A percentile compares a stretch with the other conserved stretches of the same genome.
Evolutionary conservation across 2,888 invertebrate genomes (phyloP).

Genomic region (Rutpela maculata): DNA sequence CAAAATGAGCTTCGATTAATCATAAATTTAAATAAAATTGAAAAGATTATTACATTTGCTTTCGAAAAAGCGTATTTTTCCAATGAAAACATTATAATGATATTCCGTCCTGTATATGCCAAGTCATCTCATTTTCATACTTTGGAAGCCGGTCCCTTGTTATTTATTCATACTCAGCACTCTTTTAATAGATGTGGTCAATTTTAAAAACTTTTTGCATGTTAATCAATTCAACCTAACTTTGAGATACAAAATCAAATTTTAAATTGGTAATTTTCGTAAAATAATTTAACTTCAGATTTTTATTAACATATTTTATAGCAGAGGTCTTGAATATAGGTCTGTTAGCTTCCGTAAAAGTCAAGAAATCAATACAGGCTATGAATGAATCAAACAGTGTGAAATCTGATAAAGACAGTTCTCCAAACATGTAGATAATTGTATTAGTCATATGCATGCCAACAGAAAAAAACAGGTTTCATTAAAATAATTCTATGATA

Average conservation of each 20-base stretch:
- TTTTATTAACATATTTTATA: slow-evolving; percentile 58
- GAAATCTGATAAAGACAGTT: neutral
- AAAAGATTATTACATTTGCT: no score
- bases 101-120: neutral
- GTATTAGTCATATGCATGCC: no score
- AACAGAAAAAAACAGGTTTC: no score
- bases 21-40: no score
- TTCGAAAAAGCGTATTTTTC: no score
- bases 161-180: slow-evolving; percentile 53
- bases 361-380: slow-evolving; percentile 26
- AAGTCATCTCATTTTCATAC: slow-evolving; percentile 13
- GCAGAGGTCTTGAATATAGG: slow-evolving; percentile 42
- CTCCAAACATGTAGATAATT: no score
- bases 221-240: slow-evolving; percentile 51
- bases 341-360: slow-evolving; percentile 41
- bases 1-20: no score
- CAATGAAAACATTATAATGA: neutral
- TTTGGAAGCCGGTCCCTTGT: slow-evolving; percentile 7
- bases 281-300: slow-evolving; percentile 56
- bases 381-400: slow-evolving; percentile 32
- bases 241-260: slow-evolving; percentile 51
- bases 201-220: slow-evolving; percentile 55
- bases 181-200: slow-evolving; percentile 54
- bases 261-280: slow-evolving; percentile 54
- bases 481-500: no score